Conservation (phyloP, 2,113 vertebrate genomes). For the Petroica traversi region DNA sequence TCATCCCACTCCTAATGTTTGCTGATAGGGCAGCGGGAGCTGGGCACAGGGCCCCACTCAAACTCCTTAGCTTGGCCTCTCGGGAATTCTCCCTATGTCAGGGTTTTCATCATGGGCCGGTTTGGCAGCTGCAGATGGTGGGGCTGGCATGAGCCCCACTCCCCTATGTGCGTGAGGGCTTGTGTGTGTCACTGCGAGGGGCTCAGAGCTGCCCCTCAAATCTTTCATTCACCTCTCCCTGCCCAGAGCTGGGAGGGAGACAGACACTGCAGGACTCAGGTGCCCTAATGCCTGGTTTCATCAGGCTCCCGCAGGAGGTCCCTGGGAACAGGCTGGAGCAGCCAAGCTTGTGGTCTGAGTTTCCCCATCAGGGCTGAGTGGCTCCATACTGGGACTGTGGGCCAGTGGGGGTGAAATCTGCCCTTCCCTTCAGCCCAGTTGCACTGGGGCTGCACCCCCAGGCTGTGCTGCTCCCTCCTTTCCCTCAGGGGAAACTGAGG, state of each 20-base stretch:
- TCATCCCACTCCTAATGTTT: not conserved
- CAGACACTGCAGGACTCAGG: fast-evolving
- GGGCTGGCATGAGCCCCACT: fast-evolving
- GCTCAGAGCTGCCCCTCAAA: not conserved
- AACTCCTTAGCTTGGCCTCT: not conserved
- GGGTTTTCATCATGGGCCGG: fast-evolving
- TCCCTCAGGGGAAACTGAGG: not conserved
- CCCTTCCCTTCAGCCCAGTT: not conserved
- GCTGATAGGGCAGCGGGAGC: not conserved
- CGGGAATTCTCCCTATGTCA: not conserved
- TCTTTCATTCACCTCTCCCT: not conserved
- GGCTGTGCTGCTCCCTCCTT: not conserved
- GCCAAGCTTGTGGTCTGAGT: not conserved
- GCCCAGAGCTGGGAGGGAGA: not conserved
- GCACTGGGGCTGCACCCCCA: not conserved
- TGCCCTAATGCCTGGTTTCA: not conserved
- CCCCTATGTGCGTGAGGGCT: fast-evolving
- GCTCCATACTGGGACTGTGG: not conserved
- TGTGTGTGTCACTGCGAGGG: fast-evolving
- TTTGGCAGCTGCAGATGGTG: not conserved
- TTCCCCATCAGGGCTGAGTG: not conserved
- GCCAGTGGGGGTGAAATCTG: not conserved
- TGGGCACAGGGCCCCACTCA: fast-evolving
- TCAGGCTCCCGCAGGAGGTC: fast-evolving
- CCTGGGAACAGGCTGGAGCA: not conserved